These are phyloP conservation scores for Cnemophilus loriae DNA, from an alignment of 2,113 vertebrate genomes.

Conservation along the genomic window DNA sequence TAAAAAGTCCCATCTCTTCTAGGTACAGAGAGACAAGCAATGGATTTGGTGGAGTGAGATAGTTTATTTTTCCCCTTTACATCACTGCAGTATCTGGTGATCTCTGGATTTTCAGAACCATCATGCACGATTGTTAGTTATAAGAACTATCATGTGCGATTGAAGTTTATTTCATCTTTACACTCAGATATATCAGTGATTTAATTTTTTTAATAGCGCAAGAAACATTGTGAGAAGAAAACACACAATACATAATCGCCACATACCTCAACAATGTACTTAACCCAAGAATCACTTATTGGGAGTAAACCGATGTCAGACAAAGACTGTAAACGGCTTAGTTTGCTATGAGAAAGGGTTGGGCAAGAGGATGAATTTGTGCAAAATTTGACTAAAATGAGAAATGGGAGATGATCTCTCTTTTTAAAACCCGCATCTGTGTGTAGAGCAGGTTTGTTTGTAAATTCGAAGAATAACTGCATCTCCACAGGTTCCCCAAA, in stretches of 20 bases:
- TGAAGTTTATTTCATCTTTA: neutral
- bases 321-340: neutral
- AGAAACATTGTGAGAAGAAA: neutral
- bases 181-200: neutral
- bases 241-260: fast-evolving
- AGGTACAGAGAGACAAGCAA: neutral
- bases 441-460: too few species aligned
- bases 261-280: neutral
- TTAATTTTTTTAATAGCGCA: neutral
- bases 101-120: neutral
- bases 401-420: neutral
- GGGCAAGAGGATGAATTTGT: neutral
- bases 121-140: neutral
- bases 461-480: neutral
- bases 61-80: neutral
- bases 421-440: neutral
- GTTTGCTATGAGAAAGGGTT: neutral
- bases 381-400: neutral
- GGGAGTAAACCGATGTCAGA: neutral
- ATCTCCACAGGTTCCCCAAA: neutral
- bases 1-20: neutral
- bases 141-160: fast-evolving
- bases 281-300: neutral
- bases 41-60: neutral
- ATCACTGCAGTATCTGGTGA: fast-evolving